These are phyloP conservation scores for Platysternon megacephalum DNA, from an alignment of 2,113 vertebrate genomes.

Conservation along the genomic window DNA sequence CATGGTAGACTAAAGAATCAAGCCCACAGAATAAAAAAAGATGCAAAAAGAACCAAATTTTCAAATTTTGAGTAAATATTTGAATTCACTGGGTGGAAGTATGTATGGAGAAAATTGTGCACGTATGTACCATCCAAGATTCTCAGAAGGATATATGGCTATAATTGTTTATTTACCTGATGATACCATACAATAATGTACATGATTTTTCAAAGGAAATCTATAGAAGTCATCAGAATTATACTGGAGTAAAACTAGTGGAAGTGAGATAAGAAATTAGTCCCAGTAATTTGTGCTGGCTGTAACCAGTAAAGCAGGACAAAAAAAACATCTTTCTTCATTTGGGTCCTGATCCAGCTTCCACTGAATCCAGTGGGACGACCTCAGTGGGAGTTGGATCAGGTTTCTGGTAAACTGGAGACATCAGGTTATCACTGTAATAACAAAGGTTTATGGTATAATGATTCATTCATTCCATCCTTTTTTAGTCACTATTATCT, in stretches of 20 bases:
- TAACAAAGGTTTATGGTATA: neutral
- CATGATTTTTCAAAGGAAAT: neutral
- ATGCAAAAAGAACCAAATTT: too few relatives aligned
- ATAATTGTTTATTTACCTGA: too few relatives aligned
- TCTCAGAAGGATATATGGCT: too few relatives aligned
- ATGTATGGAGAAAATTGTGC: too few relatives aligned
- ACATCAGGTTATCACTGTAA: neutral
- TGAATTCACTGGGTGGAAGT: too few relatives aligned
- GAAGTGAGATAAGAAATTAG: neutral
- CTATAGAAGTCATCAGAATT: neutral
- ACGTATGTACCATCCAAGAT: too few relatives aligned
- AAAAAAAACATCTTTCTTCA: neutral
- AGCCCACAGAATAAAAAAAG: too few relatives aligned
- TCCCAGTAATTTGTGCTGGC: neutral
- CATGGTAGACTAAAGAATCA: too few relatives aligned
- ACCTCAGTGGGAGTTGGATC: neutral
- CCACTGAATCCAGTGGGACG: neutral
- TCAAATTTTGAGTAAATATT: too few relatives aligned
- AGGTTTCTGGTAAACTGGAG: neutral
- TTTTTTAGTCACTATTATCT: neutral
- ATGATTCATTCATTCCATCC: neutral
- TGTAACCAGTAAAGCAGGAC: neutral
- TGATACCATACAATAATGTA: too few relatives aligned
- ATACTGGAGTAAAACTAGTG: neutral
- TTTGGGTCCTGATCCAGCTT: accelerated